phyloP scores from a whole-genome alignment of 2,797 vertebrate genomes.

The Phylloscopus collybita region DNA sequence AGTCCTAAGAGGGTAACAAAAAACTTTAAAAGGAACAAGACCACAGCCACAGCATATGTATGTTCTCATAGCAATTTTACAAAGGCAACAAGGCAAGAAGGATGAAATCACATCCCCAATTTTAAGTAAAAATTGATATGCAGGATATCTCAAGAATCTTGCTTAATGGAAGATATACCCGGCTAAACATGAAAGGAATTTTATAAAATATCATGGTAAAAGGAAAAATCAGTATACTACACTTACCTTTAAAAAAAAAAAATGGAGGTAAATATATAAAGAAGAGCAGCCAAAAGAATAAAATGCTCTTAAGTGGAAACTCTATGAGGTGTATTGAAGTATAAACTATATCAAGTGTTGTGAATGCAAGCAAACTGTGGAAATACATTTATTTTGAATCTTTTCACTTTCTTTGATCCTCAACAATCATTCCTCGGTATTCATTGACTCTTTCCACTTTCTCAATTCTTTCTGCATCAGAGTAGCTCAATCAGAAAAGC shows the following conservation, averaged over 20 bases:
- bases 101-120: not conserved
- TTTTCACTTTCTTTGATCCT: not conserved
- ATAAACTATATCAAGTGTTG: not conserved
- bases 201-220: not conserved
- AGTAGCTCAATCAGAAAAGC: not conserved
- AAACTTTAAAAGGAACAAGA: not conserved
- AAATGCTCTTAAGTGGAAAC: not conserved
- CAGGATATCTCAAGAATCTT: accelerated
- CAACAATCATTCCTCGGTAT: not conserved
- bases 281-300: not conserved
- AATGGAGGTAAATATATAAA: not conserved
- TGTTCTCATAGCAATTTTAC: not conserved
- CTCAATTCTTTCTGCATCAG: not conserved
- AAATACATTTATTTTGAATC: not conserved
- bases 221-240: not conserved
- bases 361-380: not conserved
- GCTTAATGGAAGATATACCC: not conserved
- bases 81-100: not conserved
- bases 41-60: accelerated
- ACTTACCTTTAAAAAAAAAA: not conserved
- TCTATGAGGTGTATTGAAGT: not conserved
- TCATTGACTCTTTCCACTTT: not conserved
- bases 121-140: not conserved
- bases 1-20: not conserved
- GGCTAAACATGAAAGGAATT: not conserved